phyloP scores from a whole-genome alignment of 2,797 vertebrate species.

The Pogoniulus pusillus region DNA sequence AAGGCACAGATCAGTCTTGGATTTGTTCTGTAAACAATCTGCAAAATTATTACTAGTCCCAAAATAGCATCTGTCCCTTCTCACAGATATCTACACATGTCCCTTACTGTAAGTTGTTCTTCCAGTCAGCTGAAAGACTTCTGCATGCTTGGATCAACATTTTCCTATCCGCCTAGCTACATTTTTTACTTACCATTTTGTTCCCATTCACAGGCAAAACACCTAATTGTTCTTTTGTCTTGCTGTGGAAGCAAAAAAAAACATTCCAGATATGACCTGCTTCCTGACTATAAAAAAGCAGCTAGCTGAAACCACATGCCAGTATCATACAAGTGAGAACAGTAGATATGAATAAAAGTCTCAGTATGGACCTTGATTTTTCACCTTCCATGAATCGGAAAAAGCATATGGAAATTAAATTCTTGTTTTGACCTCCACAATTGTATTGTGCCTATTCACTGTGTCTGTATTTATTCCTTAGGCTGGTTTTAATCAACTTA shows the following conservation, averaged over 20 bases:
- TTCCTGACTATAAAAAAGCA: background rate
- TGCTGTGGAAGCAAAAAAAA: background rate
- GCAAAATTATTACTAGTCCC: background rate
- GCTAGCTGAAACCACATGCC: background rate
- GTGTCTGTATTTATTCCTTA: constrained; percentile 1
- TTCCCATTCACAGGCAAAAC: background rate
- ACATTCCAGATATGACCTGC: background rate
- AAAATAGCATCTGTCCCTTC: background rate
- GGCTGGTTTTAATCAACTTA: constrained; percentile 40
- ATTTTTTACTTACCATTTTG: background rate
- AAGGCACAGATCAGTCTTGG: background rate
- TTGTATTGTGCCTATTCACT: background rate
- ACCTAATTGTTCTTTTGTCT: background rate
- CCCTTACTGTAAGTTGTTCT: background rate
- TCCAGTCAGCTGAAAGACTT: background rate
- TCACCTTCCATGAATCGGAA: background rate
- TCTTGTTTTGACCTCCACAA: background rate
- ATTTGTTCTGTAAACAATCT: background rate
- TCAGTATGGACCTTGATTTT: background rate
- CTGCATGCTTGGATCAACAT: too few relatives aligned
- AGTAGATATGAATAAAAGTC: background rate
- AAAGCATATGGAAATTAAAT: background rate
- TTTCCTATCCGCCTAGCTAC: too few relatives aligned
- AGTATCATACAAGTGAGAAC: background rate
- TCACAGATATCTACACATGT: background rate